Base-by-base conservation (phyloP, 2,113 vertebrate genomes). In the Todiramphus saurophagus region DNA sequence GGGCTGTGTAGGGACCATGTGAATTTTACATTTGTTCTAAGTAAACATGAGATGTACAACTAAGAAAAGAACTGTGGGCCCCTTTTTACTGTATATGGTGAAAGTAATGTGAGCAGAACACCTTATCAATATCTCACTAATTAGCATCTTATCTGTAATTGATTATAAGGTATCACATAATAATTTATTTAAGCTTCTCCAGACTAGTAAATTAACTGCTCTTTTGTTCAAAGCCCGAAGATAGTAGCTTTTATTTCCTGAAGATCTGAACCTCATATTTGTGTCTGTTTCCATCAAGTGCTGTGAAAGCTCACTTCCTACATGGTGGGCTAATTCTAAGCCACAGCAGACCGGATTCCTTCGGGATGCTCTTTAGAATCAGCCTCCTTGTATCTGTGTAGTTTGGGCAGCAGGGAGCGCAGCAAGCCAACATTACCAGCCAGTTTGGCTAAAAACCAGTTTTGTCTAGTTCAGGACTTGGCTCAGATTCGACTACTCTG, bases 331-430 rank as follows among this genome's bases (percentile, higher is more conserved):
- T 64, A 74, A 51, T 18, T 16, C 8, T 11, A 60, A 84, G 53
- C 18, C 33, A 11, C 43, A 68, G 53, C 43, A 8, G 3, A 10
- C 15, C 0, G 0, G 30, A 9, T 69, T 79, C 64, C 37, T 37
- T 59, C 41, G 55, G 78, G 58, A 31, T 50, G 53, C 18, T 81
- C 56, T 50, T 41, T 18, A n/a, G 55, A 35, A 63, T 30, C 63
- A 35, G 35, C 43, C 63, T 74, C 24, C 2, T 0, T 92, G 96
- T 35, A 80, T 28, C 8, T 93, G 89, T 83, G 27, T 1, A 43
- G 8, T 80, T 15, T 55, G 80, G 83, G 66, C 96, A 96, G 95
- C 82, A 96, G 94, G 92, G 97, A 91, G 95, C 95, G 91, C 89
- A 96, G 64, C 84, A 55, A 86, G 44, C 78, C 87, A 97, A 43